Evolutionary conservation across 2,888 invertebrate species (phyloP).

Genomic region (Eristalis intricaria): DNA sequence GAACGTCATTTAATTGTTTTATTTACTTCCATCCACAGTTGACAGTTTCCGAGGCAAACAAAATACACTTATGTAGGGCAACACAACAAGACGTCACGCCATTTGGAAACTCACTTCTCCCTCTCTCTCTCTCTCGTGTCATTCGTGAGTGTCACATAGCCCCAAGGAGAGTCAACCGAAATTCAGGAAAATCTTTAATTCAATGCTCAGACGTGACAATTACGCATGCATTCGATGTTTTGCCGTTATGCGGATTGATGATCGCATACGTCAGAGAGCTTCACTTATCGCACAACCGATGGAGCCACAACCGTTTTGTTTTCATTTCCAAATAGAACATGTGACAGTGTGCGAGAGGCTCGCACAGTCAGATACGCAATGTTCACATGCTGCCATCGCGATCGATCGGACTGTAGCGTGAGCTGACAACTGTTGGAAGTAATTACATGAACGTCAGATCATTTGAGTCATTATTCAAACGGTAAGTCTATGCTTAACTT

Average conservation of each 20-base stretch:
- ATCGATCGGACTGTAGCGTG: slow-evolving; percentile 8
- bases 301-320: slow-evolving; percentile 31
- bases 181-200: slow-evolving; percentile 3
- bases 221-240: slow-evolving; percentile 3
- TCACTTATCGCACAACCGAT: slow-evolving; percentile 11
- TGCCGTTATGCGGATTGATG: background rate
- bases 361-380: background rate
- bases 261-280: slow-evolving; percentile 19
- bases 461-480: slow-evolving; percentile 67
- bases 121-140: no score
- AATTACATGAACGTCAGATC: slow-evolving; percentile 66
- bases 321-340: background rate
- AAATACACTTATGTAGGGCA: slow-evolving; percentile 27
- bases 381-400: slow-evolving; percentile 1
- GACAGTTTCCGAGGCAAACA: background rate
- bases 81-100: slow-evolving; percentile 56
- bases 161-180: background rate
- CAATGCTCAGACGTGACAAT: background rate
- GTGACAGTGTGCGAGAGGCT: slow-evolving; percentile 1
- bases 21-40: slow-evolving; percentile 34
- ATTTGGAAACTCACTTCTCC: slow-evolving; percentile 9
- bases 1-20: slow-evolving; percentile 55
- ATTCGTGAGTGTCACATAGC: background rate
- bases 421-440: slow-evolving; percentile 41
- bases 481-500: slow-evolving; percentile 36